Evolutionary conservation across 2,888 invertebrate genomes (phyloP), one percentile per base, ranked within the genome.

Genomic region (Drosophila mayaguana): DNA sequence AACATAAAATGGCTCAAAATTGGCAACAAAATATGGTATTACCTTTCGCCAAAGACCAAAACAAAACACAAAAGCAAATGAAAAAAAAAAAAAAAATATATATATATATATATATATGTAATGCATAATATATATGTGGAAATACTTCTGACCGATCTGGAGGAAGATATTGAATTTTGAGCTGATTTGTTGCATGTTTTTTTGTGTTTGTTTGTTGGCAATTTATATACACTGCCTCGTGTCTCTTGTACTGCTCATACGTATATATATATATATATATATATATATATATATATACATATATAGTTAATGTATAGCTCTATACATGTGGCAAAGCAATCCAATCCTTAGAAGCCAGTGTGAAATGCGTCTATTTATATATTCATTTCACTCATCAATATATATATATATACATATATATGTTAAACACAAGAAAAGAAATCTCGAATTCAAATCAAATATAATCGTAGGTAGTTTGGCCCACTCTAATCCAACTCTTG

Each of bases 201-300:
- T 43, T 0, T 20, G 22, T 16, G 5, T 28, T 48, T 28, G 25
- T 48, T 48, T 60, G 60, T 77, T 75, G 79, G 73, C 78, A 78
- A 67, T 55, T 78, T 55, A 78, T 68, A 78, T 69, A 78, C 80
- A 80, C 80, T 80, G 80, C 81, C 81, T 54, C 25, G 25, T 40
- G 75, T 79, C 72, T 73, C 66, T 66, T 78, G 65, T 70, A 73
- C 72, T 80, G 77, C 63, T 79, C 70, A 69, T 59, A 32, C 32
- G 50, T 50, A 50, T 50, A 18, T 50, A 54, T 51, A 38, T 11
- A 51, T 42, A 45, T 25, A 62, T 18, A 45, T 11, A 59, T 45
- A 64, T 20, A 48, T 38, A 51, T 46, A 63, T n/a, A 43, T 48
- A 59, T 32, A 11, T 32, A 28, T 51, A 34, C 20, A 62, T 46